Percentiles rank a stretch among this genome's conserved stretches.
phyloP scores from a whole-genome alignment of 2,113 vertebrate species.

The Pristiophorus japonicus region DNA sequence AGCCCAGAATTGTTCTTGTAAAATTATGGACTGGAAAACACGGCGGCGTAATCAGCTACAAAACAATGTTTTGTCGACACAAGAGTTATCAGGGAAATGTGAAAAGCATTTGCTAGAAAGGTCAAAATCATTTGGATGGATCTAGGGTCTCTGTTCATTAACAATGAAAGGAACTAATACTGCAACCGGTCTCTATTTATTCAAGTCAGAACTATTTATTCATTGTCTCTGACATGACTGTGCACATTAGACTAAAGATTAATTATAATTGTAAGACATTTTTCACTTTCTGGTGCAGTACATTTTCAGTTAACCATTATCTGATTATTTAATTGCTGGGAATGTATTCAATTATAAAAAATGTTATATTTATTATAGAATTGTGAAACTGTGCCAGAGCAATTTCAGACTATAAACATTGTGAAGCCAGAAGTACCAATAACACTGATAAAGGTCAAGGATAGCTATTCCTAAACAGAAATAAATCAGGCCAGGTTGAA shows the following conservation, averaged over 20 bases:
- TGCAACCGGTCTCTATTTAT: background rate
- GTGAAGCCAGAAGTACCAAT: background rate
- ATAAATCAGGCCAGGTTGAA: background rate
- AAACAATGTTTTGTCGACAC: background rate
- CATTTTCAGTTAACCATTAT: background rate
- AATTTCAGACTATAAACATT: background rate
- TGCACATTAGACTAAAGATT: background rate
- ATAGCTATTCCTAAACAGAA: background rate
- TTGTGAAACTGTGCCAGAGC: background rate
- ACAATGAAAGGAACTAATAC: slow-evolving; percentile 28
- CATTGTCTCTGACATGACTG: background rate
- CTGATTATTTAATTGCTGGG: background rate
- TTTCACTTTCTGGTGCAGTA: background rate
- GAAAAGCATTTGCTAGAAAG: slow-evolving; percentile 16
- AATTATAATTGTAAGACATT: background rate
- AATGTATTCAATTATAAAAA: background rate
- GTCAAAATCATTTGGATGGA: slow-evolving; percentile 19
- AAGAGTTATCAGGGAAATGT: background rate
- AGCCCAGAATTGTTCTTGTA: background rate
- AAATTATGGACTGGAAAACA: slow-evolving; percentile 13
- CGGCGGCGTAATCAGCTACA: background rate
- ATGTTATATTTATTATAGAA: background rate
- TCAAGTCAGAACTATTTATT: no score
- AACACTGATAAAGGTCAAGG: no score
- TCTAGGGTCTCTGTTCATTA: background rate